Percentiles rank a stretch among this genome's conserved stretches.
phyloP scores from a whole-genome alignment of 2,888 invertebrate genomes.

The Trilocha varians region DNA sequence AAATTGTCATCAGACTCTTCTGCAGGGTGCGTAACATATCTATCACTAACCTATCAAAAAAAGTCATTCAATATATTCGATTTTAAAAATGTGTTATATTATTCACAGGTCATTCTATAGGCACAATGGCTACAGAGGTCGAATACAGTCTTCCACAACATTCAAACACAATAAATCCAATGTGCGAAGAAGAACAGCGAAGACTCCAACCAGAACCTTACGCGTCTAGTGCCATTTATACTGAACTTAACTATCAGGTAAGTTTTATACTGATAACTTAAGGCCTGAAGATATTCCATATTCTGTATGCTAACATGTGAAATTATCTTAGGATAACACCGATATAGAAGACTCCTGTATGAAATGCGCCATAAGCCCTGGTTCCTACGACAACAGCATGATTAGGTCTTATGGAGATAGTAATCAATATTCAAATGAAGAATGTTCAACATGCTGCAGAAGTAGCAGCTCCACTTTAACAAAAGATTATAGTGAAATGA shows the following conservation, averaged over 20 bases:
- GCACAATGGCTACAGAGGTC: conserved; percentile 62
- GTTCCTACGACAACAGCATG: conserved; percentile 71
- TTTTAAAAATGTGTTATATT: conserved; percentile 2
- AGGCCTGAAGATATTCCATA: conserved; percentile 6
- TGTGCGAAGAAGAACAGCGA: conserved; percentile 47
- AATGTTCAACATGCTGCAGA: conserved; percentile 63
- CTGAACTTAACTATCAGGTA: conserved; percentile 64
- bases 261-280: conserved; percentile 7
- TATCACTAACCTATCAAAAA: neutral
- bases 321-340: conserved; percentile 47
- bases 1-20: conserved; percentile 57
- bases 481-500: conserved; percentile 67
- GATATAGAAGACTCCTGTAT: conserved; percentile 70
- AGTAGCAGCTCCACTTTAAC: conserved; percentile 63
- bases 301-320: conserved; percentile 5
- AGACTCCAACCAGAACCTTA: conserved; percentile 77
- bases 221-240: conserved; percentile 80
- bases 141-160: conserved; percentile 66
- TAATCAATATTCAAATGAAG: conserved; percentile 64
- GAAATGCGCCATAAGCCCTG: conserved; percentile 70
- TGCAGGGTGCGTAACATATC: conserved; percentile 38
- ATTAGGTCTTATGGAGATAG: conserved; percentile 58
- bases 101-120: conserved; percentile 47
- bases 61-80: neutral
- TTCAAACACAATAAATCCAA: conserved; percentile 42